phyloP scores from a whole-genome alignment of 53 echinoderm and acorn worm genomes.

The Astropecten irregularis region DNA sequence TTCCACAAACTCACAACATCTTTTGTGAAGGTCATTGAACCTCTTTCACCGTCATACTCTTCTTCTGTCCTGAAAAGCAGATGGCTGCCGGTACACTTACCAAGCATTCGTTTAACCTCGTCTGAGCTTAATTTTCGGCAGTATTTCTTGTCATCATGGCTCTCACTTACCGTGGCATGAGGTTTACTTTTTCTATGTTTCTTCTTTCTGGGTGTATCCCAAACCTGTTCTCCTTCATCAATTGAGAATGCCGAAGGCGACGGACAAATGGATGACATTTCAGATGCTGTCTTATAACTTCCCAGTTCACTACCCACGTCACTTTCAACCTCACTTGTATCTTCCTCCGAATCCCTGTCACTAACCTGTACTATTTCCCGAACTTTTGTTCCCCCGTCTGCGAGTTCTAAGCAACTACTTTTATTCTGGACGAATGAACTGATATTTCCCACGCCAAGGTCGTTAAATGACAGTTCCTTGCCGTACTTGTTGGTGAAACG shows the following conservation, averaged over 20 bases:
- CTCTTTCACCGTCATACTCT: constrained; percentile 11
- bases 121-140: not conserved
- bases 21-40: not conserved
- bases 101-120: not conserved
- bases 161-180: too few species aligned
- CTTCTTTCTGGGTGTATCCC: not conserved
- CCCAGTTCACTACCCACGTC: not conserved
- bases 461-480: not conserved
- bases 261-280: not conserved
- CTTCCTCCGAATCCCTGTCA: not conserved
- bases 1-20: constrained; percentile 42
- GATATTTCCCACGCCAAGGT: not conserved
- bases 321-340: not conserved
- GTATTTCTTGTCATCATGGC: not conserved
- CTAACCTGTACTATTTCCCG: not conserved
- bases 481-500: not conserved
- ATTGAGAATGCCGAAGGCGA: not conserved
- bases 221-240: not conserved
- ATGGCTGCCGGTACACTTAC: not conserved
- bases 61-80: constrained; percentile 13
- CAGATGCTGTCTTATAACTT: constrained; percentile 17
- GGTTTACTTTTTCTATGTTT: too few species aligned
- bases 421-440: not conserved
- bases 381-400: not conserved
- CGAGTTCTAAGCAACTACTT: not conserved